These are phyloP conservation scores for Gadus chalcogrammus DNA, from an alignment of 2,113 vertebrate species.

Conservation along the genomic window DNA sequence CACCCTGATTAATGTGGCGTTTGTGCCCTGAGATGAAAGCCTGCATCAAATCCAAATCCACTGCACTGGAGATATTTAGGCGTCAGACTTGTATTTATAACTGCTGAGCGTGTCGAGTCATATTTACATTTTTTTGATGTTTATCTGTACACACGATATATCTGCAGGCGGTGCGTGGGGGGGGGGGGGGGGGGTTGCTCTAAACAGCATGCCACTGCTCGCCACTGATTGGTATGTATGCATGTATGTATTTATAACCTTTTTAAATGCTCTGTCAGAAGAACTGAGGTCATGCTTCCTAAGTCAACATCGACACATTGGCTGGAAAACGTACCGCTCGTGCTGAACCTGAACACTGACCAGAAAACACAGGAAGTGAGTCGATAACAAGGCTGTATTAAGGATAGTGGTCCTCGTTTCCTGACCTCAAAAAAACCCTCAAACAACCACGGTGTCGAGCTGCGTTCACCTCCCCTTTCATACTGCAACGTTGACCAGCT, in stretches of 20 bases:
- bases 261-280: too few species aligned
- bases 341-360: not conserved
- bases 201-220: too few species aligned
- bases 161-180: too few species aligned
- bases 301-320: too few species aligned
- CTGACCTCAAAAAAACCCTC: slow-evolving; percentile 33
- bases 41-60: slow-evolving; percentile 41
- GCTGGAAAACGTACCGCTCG: too few species aligned
- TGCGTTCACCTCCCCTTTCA: slow-evolving; percentile 18
- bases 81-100: not conserved
- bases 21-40: slow-evolving; percentile 25
- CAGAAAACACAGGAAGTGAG: slow-evolving; percentile 27
- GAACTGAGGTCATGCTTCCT: too few species aligned
- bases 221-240: too few species aligned
- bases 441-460: slow-evolving; percentile 27
- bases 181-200: too few species aligned
- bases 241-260: too few species aligned
- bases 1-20: slow-evolving; percentile 45
- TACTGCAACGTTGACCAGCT: slow-evolving; percentile 38
- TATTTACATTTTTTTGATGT: not conserved
- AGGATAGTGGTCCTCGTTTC: slow-evolving; percentile 32
- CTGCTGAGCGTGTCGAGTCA: not conserved
- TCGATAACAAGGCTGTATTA: slow-evolving; percentile 25
- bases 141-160: too few species aligned
- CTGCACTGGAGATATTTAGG: slow-evolving; percentile 4